A percentile compares a stretch with the other conserved stretches of the same genome.
phyloP scores from a whole-genome alignment of 2,113 vertebrate genomes.

The Mirounga angustirostris region DNA sequence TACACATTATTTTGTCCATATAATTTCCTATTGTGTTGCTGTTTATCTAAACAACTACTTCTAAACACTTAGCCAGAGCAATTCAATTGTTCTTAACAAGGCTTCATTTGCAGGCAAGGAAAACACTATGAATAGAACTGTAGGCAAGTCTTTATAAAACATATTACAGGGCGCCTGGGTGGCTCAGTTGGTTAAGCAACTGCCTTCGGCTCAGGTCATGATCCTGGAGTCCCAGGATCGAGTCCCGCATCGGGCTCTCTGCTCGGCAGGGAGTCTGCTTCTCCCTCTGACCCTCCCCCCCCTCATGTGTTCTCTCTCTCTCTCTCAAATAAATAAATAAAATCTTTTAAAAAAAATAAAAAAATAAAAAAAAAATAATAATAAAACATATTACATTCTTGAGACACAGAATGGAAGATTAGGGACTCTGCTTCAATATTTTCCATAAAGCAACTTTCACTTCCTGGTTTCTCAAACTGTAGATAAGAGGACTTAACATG shows the following conservation, averaged over 20 bases:
- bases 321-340: too few species aligned
- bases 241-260: too few species aligned
- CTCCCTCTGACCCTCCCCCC: too few species aligned
- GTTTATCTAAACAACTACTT: conserved; percentile 27
- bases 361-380: too few species aligned
- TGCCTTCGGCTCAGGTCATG: too few species aligned
- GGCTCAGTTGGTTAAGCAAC: too few species aligned
- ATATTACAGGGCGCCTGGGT: neutral
- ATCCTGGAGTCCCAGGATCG: too few species aligned
- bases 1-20: neutral
- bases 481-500: conserved; percentile 73
- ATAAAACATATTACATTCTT: conserved; percentile 17
- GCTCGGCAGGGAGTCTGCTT: too few species aligned
- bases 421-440: neutral
- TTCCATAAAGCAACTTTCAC: conserved; percentile 67
- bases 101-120: conserved; percentile 11
- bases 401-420: neutral
- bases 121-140: conserved; percentile 37
- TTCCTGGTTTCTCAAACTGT: conserved; percentile 78
- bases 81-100: conserved; percentile 56
- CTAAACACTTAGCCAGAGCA: conserved; percentile 35
- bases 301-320: too few species aligned
- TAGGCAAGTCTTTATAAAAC: neutral
- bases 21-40: conserved; percentile 14
- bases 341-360: too few species aligned